These are phyloP conservation scores for Cromileptes altivelis DNA, from an alignment of 2,113 vertebrate species.

Conservation along the genomic window DNA sequence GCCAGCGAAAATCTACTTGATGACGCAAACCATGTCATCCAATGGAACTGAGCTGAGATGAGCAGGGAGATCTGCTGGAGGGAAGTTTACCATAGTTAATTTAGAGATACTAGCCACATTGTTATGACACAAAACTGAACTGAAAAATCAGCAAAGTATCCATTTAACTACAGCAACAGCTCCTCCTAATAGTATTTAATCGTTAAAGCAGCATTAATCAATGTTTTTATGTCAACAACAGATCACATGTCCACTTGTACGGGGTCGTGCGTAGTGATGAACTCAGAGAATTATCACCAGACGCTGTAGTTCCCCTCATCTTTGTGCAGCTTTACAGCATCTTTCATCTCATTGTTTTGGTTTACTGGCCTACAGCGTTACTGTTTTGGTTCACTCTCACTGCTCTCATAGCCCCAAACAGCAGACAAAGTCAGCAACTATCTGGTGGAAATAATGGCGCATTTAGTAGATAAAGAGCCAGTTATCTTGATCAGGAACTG, in stretches of 20 bases:
- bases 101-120: too few species aligned
- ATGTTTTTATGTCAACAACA: background rate
- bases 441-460: background rate
- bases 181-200: background rate
- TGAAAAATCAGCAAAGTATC: too few species aligned
- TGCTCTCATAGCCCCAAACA: background rate
- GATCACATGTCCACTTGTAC: background rate
- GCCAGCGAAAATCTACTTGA: too few species aligned
- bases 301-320: background rate
- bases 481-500: too few species aligned
- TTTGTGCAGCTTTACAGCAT: background rate
- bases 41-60: too few species aligned
- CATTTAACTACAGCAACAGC: background rate
- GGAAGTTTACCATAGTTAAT: too few species aligned
- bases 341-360: conserved; percentile 6
- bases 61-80: too few species aligned
- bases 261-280: background rate
- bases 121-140: too few species aligned
- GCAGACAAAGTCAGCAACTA: background rate
- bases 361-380: too few species aligned
- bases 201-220: background rate
- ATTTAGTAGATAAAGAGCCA: background rate
- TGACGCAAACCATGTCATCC: too few species aligned
- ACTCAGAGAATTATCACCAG: too few species aligned
- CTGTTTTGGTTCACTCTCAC: too few species aligned